Base-by-base conservation (phyloP, 2,113 vertebrate species). In the Plecotus auritus region DNA sequence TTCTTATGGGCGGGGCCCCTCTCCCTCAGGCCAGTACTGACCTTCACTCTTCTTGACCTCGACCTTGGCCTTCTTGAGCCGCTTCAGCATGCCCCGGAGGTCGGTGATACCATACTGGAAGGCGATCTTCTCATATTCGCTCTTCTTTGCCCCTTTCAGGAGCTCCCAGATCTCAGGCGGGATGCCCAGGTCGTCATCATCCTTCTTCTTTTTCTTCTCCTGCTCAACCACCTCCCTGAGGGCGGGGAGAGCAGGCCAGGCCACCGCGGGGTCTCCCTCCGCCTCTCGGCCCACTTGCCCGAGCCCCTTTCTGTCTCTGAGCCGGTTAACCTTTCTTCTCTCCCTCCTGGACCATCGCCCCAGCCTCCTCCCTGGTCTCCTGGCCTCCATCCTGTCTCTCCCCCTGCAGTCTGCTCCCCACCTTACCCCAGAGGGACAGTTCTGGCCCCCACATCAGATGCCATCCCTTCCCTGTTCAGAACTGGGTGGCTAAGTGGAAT, bases 21-120 rank as follows among this genome's bases (percentile, higher is more conserved):
- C 11, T 14, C 28, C 51, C 59, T 20, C 4, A 2, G 80, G 20
- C 16, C 20, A 0, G 28, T 1, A 3, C 94, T 97, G 98, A 99
- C 99, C 99, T 45, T 99, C 98, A 4, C 99, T 99, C 97, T 98
- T 99, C 94, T 99, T 99, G 92, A 98, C 96, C 97, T 99, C 99
- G 5, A 98, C 98, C 26, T 98, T 98, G 98, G 99, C 98, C 97
- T 98, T 99, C 98, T 99, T 99, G 94, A 99, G 98, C 74, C 98
- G 98, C 89, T 98, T 99, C 49, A 99, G 98, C 99, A 99, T 98
- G 94, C 99, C 99, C 1, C 99, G 98, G 51, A 99, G 99, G 98
- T 99, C 99, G 0, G 99, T 99, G 97, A 99, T 99, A 92, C 99
- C 99, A 0, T 99, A 99, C 97, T 99, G 97, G 76, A 99, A 99